phyloP scores from a whole-genome alignment of 2,888 invertebrate species.

The Leucophenga maculata region DNA sequence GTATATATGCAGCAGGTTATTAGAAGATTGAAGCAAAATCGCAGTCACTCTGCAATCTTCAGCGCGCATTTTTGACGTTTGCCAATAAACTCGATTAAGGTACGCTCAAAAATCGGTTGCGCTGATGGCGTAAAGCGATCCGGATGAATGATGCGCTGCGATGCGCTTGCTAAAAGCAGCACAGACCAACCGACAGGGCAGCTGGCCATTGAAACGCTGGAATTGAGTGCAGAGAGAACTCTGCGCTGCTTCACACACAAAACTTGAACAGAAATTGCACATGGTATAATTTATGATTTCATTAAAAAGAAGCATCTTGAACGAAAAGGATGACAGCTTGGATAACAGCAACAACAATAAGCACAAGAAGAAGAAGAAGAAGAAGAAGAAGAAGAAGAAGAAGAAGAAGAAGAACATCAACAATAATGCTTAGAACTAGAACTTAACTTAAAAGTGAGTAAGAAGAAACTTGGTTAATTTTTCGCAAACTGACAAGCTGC shows the following conservation, averaged over 20 bases:
- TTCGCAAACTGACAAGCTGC: too few relatives aligned
- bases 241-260: neutral
- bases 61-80: conserved; percentile 36
- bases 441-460: too few relatives aligned
- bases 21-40: too few relatives aligned
- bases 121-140: conserved; percentile 32
- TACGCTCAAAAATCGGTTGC: conserved; percentile 57
- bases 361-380: neutral
- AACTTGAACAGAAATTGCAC: conserved; percentile 35
- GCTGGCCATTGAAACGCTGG: conserved; percentile 46
- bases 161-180: too few relatives aligned
- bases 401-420: too few relatives aligned
- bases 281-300: conserved; percentile 60
- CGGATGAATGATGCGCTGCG: too few relatives aligned
- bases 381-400: too few relatives aligned
- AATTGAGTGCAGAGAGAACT: neutral
- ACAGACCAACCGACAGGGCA: conserved; percentile 45
- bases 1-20: too few relatives aligned
- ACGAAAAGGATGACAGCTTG: conserved; percentile 6
- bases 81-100: conserved; percentile 66
- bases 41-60: too few relatives aligned
- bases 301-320: conserved; percentile 46
- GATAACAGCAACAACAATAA: neutral
- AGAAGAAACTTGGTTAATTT: too few relatives aligned
- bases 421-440: too few relatives aligned